phyloP scores from a whole-genome alignment of 2,113 vertebrate species.

The Morphnarchus princeps region DNA sequence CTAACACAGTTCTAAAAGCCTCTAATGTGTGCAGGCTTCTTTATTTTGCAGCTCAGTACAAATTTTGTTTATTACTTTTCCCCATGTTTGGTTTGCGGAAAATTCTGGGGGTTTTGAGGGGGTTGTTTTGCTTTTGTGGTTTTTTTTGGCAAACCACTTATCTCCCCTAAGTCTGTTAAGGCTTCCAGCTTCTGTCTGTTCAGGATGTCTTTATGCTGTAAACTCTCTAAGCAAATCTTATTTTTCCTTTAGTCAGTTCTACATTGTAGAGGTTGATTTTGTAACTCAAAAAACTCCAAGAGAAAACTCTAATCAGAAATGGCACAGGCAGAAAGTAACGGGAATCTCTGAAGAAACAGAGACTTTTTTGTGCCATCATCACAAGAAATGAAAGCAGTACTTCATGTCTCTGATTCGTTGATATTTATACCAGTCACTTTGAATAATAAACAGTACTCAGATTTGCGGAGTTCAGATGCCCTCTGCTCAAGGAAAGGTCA shows the following conservation, averaged over 20 bases:
- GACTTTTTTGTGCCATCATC: background rate
- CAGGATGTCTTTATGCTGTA: background rate
- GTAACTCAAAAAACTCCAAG: background rate
- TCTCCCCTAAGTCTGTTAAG: background rate
- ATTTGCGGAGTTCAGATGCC: background rate
- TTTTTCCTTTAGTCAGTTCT: background rate
- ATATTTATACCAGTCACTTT: background rate
- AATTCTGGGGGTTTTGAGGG: background rate
- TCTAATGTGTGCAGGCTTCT: background rate
- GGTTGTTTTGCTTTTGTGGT: background rate
- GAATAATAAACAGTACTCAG: background rate
- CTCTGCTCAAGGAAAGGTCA: background rate
- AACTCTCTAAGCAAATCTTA: background rate
- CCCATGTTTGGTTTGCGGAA: background rate
- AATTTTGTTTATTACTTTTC: background rate
- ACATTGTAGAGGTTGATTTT: background rate
- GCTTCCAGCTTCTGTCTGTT: background rate
- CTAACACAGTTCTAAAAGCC: background rate
- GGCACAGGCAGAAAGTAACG: background rate
- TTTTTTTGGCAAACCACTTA: background rate
- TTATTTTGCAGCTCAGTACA: background rate
- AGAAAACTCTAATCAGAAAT: background rate
- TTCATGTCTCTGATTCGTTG: background rate
- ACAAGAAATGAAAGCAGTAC: background rate
- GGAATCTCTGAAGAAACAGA: background rate